Conservation (phyloP, 2,888 invertebrate genomes). For the Torymus auratus region DNA sequence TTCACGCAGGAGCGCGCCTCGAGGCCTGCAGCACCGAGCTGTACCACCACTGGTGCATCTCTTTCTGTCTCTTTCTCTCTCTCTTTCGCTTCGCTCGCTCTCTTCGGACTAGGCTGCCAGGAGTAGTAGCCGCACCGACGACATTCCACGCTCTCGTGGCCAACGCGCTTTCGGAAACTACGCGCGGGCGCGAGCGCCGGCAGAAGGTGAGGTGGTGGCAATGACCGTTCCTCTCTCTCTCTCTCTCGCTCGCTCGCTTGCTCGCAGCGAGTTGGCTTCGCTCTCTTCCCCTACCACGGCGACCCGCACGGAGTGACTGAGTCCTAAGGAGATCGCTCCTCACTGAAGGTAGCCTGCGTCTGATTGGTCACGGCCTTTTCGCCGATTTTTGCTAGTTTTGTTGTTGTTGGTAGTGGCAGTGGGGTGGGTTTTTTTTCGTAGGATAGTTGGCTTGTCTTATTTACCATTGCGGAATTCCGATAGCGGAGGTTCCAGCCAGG, state of each 20-base stretch:
- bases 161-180: slow-evolving; percentile 56
- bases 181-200: slow-evolving; percentile 16
- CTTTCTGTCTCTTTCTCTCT: neutral
- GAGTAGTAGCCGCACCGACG: slow-evolving; percentile 60
- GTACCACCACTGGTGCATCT: slow-evolving; percentile 3
- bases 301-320: no score
- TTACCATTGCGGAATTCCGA: no score
- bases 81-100: neutral
- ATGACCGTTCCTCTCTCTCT: slow-evolving; percentile 72
- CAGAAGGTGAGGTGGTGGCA: slow-evolving; percentile 73
- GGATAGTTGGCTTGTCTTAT: no score
- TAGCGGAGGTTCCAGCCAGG: no score
- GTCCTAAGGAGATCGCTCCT: no score
- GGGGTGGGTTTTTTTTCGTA: no score
- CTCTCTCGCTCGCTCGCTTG: slow-evolving; percentile 15
- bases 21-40: neutral
- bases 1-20: no score
- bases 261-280: neutral
- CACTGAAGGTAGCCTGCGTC: no score
- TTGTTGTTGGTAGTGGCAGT: no score
- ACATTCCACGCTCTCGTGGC: slow-evolving; percentile 61
- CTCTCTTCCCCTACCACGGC: no score
- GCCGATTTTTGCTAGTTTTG: slow-evolving; percentile 35
- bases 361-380: neutral
- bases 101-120: slow-evolving; percentile 28